A percentile compares a stretch with the other conserved stretches of the same genome.
phyloP scores from a whole-genome alignment of 1,140 invertebrate species.

The Drosophila cardini region DNA sequence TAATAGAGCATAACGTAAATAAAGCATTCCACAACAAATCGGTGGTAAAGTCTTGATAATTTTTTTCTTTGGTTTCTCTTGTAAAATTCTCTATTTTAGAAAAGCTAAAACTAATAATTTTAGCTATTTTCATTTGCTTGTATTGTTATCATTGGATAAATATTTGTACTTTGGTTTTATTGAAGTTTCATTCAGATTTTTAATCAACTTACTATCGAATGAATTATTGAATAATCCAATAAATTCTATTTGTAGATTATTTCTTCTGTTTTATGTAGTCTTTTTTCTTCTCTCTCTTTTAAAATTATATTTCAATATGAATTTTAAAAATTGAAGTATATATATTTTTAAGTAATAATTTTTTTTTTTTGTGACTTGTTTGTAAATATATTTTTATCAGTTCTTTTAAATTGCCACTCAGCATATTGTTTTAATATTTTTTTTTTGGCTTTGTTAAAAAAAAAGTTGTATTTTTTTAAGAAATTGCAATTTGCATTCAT shows the following conservation, averaged over 20 bases:
- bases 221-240: constrained; percentile 35
- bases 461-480: constrained; percentile 28
- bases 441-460: constrained; percentile 15
- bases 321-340: neutral
- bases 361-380: constrained; percentile 5
- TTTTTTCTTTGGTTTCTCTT: constrained; percentile 31
- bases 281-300: constrained; percentile 14
- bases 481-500: constrained; percentile 41
- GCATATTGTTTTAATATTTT: constrained; percentile 17
- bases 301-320: neutral
- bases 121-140: constrained; percentile 24
- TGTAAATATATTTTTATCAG: constrained; percentile 1
- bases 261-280: neutral
- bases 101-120: constrained; percentile 53
- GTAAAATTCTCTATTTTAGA: constrained; percentile 22
- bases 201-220: constrained; percentile 20
- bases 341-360: constrained; percentile 6
- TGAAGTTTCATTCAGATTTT: constrained; percentile 20
- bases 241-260: constrained; percentile 14
- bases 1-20: constrained; percentile 71
- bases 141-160: constrained; percentile 7
- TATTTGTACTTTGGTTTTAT: constrained; percentile 43
- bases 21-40: constrained; percentile 60
- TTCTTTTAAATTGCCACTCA: constrained; percentile 6
- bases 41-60: constrained; percentile 49